Evolutionary conservation across 2,888 invertebrate genomes (phyloP).

Genomic region (Rapana venosa): DNA sequence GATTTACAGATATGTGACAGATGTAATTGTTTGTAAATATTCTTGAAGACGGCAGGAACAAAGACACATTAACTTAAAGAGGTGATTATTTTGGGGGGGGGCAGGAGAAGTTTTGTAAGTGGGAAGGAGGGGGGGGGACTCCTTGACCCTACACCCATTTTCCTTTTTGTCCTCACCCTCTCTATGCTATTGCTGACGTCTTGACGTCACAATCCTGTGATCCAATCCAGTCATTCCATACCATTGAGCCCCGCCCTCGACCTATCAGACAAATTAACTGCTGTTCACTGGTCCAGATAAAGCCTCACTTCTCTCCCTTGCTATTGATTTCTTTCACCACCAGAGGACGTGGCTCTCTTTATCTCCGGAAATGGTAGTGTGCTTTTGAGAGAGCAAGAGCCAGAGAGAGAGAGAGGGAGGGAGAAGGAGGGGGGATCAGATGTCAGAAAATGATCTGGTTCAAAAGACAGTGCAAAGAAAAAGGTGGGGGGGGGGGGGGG

Average conservation of each 20-base stretch:
- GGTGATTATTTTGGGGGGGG: too few relatives aligned
- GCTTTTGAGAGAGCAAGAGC: neutral
- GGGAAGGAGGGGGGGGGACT: neutral
- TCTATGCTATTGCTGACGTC: too few relatives aligned
- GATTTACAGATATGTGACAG: too few relatives aligned
- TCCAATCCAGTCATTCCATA: slow-evolving; percentile 39
- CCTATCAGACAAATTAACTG: slow-evolving; percentile 47
- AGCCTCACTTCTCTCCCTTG: slow-evolving; percentile 27
- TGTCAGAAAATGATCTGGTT: slow-evolving; percentile 35
- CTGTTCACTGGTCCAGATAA: slow-evolving; percentile 38
- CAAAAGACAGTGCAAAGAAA: neutral
- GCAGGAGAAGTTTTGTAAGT: too few relatives aligned
- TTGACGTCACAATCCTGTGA: too few relatives aligned
- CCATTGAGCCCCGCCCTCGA: slow-evolving; percentile 35
- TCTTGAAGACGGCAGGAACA: too few relatives aligned
- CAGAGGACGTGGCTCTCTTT: slow-evolving; percentile 24
- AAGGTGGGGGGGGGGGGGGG: neutral
- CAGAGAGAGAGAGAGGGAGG: neutral
- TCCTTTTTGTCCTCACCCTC: too few relatives aligned
- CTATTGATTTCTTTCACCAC: neutral
- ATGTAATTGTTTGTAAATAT: too few relatives aligned
- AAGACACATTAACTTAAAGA: too few relatives aligned
- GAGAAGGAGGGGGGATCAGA: neutral
- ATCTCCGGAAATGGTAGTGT: slow-evolving; percentile 23
- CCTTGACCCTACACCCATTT: too few relatives aligned